Evolutionary conservation across 1,140 invertebrate species (phyloP), one percentile per base, ranked within the genome.

Genomic region (Babylonia areolata): DNA sequence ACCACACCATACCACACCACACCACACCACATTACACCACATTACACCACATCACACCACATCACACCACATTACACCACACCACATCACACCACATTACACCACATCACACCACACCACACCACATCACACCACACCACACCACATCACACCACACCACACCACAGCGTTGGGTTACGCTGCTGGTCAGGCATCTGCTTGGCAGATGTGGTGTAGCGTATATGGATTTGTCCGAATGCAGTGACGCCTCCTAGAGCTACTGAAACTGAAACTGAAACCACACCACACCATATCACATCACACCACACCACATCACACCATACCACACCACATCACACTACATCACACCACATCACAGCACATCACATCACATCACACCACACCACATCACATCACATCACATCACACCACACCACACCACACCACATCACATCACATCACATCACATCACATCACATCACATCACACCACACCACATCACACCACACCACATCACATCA

Each of bases 391-490:
- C 46, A 75, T 28, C 39, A 51, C 64, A 83, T 28, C 46, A 73
- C 58, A 75, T 31, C 39, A 83, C 80, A 86, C 40, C 42, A 51
- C 71, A 85, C 42, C 46, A 85, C 71, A 85, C 54, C n/a, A 85
- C 73, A 85, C 37, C 37, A 79, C 71, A 85, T 31, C 75, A 85
- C 84, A 85, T 31, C 73, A 85, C 73, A 85, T 35, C 73, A 85
- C 33, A 85, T 40, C 71, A 85, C 9, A 86, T 51, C 71, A 85
- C 9, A 85, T 35, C 71, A 64, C 5, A 80, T 17, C 28, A 78
- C 35, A 85, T 39, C 42, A 46, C 42, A 46, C 42, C 15, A 46
- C 15, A 46, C 42, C 42, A 46, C 42, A 46, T 15, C 42, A 46
- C 5, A 5, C 42, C 42, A 46, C 5, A 5, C 42, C 42, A 46